A percentile compares a stretch with the other conserved stretches of the same genome.
Evolutionary conservation across 2,888 invertebrate genomes (phyloP).

Genomic region (Drosophila recens): DNA sequence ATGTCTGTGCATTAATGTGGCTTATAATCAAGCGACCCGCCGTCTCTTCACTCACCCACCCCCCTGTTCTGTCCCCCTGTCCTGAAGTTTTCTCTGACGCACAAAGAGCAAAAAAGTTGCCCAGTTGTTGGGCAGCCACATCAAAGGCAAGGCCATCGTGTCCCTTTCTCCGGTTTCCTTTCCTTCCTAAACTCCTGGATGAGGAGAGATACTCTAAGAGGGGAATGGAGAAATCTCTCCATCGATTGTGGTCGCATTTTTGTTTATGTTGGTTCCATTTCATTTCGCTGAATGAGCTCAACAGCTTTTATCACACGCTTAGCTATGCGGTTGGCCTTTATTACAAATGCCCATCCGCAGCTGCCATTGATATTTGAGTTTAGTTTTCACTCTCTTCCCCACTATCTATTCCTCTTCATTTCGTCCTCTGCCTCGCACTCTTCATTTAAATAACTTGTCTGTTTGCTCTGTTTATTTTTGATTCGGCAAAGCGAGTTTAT

Average conservation of each 20-base stretch:
- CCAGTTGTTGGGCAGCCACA: constrained; percentile 55
- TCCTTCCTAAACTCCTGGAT: neutral
- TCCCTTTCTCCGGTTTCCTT: constrained; percentile 8
- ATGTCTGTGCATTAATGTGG: constrained; percentile 81
- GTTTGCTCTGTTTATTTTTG: constrained; percentile 31
- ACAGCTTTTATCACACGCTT: constrained; percentile 54
- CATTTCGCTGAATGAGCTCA: constrained; percentile 48
- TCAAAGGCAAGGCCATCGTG: constrained; percentile 53
- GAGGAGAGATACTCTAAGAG: neutral
- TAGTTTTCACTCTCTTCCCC: constrained; percentile 4
- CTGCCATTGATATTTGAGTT: constrained; percentile 39
- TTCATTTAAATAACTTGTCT: constrained; percentile 25
- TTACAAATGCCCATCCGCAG: constrained; percentile 27
- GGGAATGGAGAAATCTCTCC: constrained; percentile 16
- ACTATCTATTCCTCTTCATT: neutral
- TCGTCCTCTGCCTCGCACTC: constrained; percentile 2
- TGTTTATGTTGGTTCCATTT: constrained; percentile 67
- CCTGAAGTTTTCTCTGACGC: neutral
- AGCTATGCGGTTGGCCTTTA: constrained; percentile 52
- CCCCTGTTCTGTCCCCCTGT: neutral
- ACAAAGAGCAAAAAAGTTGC: constrained; percentile 32
- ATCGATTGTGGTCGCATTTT: constrained; percentile 75
- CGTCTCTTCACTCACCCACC: neutral
- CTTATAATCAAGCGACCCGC: constrained; percentile 71
- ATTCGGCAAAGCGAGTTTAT: constrained; percentile 29